Evolutionary conservation across 1,140 invertebrate genomes (phyloP).

Genomic region (Parapsyche elsis): DNA sequence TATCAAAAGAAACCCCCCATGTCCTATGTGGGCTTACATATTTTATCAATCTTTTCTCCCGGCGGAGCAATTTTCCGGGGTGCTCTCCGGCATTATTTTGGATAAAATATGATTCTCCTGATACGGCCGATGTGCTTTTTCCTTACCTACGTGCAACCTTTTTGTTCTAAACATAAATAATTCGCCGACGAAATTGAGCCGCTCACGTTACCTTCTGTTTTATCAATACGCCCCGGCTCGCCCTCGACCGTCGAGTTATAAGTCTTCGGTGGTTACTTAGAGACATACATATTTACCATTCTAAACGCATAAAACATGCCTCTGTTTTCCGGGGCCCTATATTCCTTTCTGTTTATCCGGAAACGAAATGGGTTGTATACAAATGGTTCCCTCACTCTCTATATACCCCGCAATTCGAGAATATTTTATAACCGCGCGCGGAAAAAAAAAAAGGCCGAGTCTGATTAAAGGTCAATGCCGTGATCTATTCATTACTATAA

Average conservation of each 20-base stretch:
- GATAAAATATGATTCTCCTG: conserved; percentile 56
- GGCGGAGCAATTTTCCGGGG: conserved; percentile 49
- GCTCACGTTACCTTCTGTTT: conserved; percentile 39
- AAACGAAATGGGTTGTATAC: conserved; percentile 35
- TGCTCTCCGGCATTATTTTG: conserved; percentile 53
- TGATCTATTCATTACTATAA: neutral
- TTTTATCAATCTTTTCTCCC: conserved; percentile 55
- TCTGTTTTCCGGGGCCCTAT: conserved; percentile 16
- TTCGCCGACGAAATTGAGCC: conserved; percentile 50
- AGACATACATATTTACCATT: conserved; percentile 42
- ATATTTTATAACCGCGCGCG: conserved; percentile 18
- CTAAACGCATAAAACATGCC: conserved; percentile 41
- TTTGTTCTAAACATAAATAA: conserved; percentile 53
- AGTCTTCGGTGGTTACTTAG: conserved; percentile 30
- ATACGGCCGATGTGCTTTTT: conserved; percentile 51
- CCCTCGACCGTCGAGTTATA: neutral
- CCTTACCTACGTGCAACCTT: conserved; percentile 39
- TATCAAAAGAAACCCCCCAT: conserved; percentile 37
- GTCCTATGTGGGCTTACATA: conserved; percentile 51
- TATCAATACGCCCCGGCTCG: conserved; percentile 22
- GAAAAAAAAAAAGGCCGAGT: neutral
- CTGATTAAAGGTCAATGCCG: conserved; percentile 16
- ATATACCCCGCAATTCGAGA: conserved; percentile 6
- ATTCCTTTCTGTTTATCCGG: conserved; percentile 20
- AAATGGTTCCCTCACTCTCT: conserved; percentile 15